phyloP scores from a whole-genome alignment of 2,888 invertebrate species.

The Micoletzkya japonica region DNA sequence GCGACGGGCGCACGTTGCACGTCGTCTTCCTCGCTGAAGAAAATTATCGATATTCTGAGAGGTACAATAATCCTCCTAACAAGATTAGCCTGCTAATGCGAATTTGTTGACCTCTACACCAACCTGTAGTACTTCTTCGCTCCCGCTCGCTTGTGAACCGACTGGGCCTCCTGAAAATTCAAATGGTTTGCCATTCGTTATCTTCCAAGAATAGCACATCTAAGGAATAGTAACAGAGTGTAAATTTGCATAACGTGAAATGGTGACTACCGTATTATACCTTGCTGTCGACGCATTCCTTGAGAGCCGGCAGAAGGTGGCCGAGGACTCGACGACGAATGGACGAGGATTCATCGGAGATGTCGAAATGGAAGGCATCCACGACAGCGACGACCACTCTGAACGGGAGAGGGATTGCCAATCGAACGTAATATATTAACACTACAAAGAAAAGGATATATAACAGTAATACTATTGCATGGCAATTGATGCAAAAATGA shows the following conservation, averaged over 20 bases:
- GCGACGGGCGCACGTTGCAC: constrained; percentile 87
- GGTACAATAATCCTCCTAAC: not conserved
- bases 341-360: constrained; percentile 64
- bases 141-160: constrained; percentile 15
- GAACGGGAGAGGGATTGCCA: not conserved
- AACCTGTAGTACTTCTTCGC: constrained; percentile 15
- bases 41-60: constrained; percentile 27
- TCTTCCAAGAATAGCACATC: too few species aligned
- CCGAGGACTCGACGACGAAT: constrained; percentile 68
- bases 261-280: too few species aligned
- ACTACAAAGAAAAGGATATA: too few species aligned
- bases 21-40: constrained; percentile 74
- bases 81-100: too few species aligned
- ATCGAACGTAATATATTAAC: not conserved
- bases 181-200: too few species aligned
- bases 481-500: too few species aligned
- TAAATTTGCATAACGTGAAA: too few species aligned
- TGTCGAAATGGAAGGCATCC: constrained; percentile 88
- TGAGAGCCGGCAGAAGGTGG: constrained; percentile 79
- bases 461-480: too few species aligned
- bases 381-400: constrained; percentile 73
- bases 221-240: too few species aligned
- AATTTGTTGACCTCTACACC: too few species aligned
- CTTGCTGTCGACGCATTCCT: constrained; percentile 71
- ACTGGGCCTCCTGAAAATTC: constrained; percentile 5